These are phyloP conservation scores for Neogobius melanostomus DNA, from an alignment of 2,113 vertebrate genomes.

Conservation along the genomic window DNA sequence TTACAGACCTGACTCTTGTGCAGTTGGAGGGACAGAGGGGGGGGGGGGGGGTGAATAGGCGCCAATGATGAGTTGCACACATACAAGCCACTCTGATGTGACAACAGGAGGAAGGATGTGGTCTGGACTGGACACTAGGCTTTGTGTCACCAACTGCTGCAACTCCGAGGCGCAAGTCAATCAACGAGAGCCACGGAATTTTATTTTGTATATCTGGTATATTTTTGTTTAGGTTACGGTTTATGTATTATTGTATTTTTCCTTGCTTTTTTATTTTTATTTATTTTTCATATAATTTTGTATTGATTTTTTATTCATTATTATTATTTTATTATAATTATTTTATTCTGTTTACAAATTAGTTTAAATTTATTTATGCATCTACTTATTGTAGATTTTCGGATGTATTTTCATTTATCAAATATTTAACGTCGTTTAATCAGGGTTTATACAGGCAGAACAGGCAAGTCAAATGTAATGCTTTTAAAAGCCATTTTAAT, in stretches of 20 bases:
- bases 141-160: not conserved
- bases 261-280: too few species aligned
- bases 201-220: too few species aligned
- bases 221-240: not conserved
- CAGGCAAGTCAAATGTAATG: too few species aligned
- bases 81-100: constrained; percentile 9
- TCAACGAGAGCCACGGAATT: not conserved
- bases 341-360: too few species aligned
- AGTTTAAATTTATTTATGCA: not conserved
- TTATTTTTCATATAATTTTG: too few species aligned
- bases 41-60: constrained; percentile 26
- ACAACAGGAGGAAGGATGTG: constrained; percentile 11
- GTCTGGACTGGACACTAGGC: constrained; percentile 8
- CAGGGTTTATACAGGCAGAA: too few species aligned
- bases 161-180: not conserved
- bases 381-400: not conserved
- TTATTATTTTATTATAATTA: not conserved
- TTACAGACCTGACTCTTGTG: constrained; percentile 76
- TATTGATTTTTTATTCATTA: not conserved
- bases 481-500: too few species aligned
- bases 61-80: constrained; percentile 29
- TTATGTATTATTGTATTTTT: not conserved
- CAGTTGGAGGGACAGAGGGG: constrained; percentile 17
- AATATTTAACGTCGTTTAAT: not conserved
- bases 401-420: not conserved